Percentiles rank a stretch among this genome's conserved stretches.
Conservation (phyloP, 2,797 vertebrate genomes). For the Taenioides sp. region DNA sequence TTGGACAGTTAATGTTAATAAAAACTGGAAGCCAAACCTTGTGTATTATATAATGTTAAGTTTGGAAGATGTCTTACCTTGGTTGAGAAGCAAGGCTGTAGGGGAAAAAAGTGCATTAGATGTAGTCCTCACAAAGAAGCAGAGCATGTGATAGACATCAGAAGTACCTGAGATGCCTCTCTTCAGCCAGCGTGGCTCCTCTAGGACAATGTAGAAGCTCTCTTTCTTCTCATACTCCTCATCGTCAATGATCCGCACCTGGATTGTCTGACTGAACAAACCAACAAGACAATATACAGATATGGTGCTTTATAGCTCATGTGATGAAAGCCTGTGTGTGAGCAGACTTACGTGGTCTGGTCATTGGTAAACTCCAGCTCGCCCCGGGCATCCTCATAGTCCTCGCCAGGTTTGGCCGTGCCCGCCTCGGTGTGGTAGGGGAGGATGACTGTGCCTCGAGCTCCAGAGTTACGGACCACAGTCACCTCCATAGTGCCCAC, state of each 20-base stretch:
- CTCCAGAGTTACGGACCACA: slow-evolving; percentile 89
- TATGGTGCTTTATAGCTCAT: too few relatives aligned
- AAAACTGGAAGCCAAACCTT: background rate
- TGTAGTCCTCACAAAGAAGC: background rate
- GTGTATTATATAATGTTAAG: background rate
- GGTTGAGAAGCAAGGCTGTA: slow-evolving; percentile 84
- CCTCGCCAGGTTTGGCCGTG: slow-evolving; percentile 80
- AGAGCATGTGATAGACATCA: background rate
- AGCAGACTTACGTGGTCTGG: slow-evolving; percentile 87
- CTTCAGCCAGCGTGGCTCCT: slow-evolving; percentile 88
- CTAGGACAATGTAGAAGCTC: slow-evolving; percentile 88
- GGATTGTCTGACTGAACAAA: slow-evolving; percentile 80
- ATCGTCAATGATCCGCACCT: slow-evolving; percentile 87
- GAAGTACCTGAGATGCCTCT: slow-evolving; percentile 86
- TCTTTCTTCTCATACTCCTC: slow-evolving; percentile 92
- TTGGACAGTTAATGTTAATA: background rate
- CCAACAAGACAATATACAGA: background rate
- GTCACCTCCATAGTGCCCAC: slow-evolving; percentile 90
- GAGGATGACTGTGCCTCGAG: slow-evolving; percentile 88
- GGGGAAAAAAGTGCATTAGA: slow-evolving; percentile 7
- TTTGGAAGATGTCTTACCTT: slow-evolving; percentile 74
- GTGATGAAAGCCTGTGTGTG: background rate
- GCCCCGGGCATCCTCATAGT: slow-evolving; percentile 87
- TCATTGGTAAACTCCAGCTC: slow-evolving; percentile 94
- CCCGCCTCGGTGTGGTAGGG: slow-evolving; percentile 88